Conservation (phyloP, 2,888 invertebrate species). For the Colostygia pectinataria region DNA sequence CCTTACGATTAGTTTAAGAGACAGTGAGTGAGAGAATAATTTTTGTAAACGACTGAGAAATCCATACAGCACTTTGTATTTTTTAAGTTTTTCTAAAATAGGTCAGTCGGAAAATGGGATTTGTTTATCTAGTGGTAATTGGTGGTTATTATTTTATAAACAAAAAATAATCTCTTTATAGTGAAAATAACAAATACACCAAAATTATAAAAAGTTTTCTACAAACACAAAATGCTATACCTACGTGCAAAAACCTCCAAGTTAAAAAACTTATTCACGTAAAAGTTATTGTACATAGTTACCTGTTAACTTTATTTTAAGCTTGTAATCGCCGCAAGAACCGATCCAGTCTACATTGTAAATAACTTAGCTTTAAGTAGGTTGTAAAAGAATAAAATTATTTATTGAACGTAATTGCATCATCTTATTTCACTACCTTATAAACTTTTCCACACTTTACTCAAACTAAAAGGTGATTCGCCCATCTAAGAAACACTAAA, state of each 20-base stretch:
- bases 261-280: conserved; percentile 16
- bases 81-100: too few relatives aligned
- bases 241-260: not conserved
- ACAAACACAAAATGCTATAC: not conserved
- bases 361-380: conserved; percentile 51
- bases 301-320: conserved; percentile 51
- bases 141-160: too few relatives aligned
- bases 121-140: too few relatives aligned
- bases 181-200: not conserved
- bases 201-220: not conserved
- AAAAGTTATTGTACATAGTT: conserved; percentile 44
- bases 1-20: conserved; percentile 57
- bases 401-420: conserved; percentile 60
- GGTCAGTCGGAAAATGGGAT: too few relatives aligned
- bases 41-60: conserved; percentile 17
- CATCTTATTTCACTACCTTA: conserved; percentile 34
- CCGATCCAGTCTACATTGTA: conserved; percentile 56
- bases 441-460: too few relatives aligned
- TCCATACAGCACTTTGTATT: too few relatives aligned
- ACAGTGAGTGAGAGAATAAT: conserved; percentile 29
- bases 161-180: not conserved
- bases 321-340: conserved; percentile 45
- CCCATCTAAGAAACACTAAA: too few relatives aligned
- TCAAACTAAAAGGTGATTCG: too few relatives aligned
- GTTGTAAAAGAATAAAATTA: conserved; percentile 63